phyloP scores from a whole-genome alignment of 2,113 vertebrate genomes.

The Hipposideros armiger region DNA sequence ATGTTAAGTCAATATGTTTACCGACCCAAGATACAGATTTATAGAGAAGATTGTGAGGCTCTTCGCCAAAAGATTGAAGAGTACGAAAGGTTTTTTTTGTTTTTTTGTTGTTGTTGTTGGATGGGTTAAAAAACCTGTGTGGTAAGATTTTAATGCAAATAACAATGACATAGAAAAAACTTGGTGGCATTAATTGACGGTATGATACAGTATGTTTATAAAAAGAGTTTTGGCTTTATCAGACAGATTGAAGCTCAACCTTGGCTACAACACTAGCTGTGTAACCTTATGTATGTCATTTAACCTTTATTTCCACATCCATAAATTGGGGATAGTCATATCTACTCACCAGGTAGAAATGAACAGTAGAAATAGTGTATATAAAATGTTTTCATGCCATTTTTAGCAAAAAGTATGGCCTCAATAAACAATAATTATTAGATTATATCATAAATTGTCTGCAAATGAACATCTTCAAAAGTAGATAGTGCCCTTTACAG shows the following conservation, averaged over 20 bases:
- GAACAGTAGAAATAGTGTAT: neutral
- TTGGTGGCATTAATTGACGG: neutral
- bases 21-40: constrained; percentile 92
- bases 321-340: constrained; percentile 44
- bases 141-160: constrained; percentile 59
- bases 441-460: constrained; percentile 50
- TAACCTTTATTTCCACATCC: constrained; percentile 37
- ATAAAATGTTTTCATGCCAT: constrained; percentile 17
- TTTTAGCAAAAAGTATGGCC: constrained; percentile 20
- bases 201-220: neutral
- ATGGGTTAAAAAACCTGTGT: constrained; percentile 13
- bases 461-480: constrained; percentile 34
- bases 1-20: constrained; percentile 90
- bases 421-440: constrained; percentile 29
- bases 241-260: neutral
- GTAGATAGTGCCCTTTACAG: neutral
- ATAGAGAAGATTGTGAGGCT: constrained; percentile 90
- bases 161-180: neutral
- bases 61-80: constrained; percentile 90
- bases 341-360: neutral
- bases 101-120: neutral
- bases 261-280: neutral
- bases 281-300: constrained; percentile 3
- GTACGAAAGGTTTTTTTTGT: constrained; percentile 85
- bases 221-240: constrained; percentile 33